A percentile compares a stretch with the other conserved stretches of the same genome.
phyloP scores from a whole-genome alignment of 2,797 vertebrate genomes.

The Channallabes apus region DNA sequence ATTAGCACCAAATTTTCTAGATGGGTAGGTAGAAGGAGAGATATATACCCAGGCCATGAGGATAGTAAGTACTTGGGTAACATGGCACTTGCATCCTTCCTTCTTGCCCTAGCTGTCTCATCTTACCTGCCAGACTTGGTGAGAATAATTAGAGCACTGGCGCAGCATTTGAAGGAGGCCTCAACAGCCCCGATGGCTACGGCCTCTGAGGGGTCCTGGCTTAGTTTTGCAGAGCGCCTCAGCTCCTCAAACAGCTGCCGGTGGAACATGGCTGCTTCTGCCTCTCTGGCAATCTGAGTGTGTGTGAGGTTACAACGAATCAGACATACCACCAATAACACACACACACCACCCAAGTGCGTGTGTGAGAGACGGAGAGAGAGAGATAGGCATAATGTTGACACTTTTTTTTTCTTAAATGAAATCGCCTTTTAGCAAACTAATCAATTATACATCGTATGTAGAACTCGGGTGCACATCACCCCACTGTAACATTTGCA shows the following conservation, averaged over 20 bases:
- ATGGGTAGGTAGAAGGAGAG: neutral
- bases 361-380: conserved; percentile 32
- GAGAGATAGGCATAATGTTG: conserved; percentile 54
- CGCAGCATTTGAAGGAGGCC: conserved; percentile 95
- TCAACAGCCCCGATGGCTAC: conserved; percentile 94
- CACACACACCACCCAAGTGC: conserved; percentile 25
- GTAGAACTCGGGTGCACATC: neutral
- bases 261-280: conserved; percentile 97
- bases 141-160: conserved; percentile 93
- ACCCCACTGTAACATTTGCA: neutral
- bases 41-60: neutral
- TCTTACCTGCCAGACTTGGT: conserved; percentile 97
- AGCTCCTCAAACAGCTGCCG: conserved; percentile 95
- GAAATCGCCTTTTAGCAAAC: neutral
- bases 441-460: neutral
- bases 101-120: neutral
- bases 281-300: conserved; percentile 93
- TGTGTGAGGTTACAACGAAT: conserved; percentile 57
- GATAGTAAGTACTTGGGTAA: neutral
- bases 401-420: neutral
- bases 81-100: neutral
- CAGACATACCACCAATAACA: conserved; percentile 52
- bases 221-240: conserved; percentile 84
- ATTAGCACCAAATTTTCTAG: neutral
- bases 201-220: conserved; percentile 91